These are phyloP conservation scores for Eulemur mongoz DNA, from an alignment of 2,797 vertebrate genomes.

Conservation along the genomic window DNA sequence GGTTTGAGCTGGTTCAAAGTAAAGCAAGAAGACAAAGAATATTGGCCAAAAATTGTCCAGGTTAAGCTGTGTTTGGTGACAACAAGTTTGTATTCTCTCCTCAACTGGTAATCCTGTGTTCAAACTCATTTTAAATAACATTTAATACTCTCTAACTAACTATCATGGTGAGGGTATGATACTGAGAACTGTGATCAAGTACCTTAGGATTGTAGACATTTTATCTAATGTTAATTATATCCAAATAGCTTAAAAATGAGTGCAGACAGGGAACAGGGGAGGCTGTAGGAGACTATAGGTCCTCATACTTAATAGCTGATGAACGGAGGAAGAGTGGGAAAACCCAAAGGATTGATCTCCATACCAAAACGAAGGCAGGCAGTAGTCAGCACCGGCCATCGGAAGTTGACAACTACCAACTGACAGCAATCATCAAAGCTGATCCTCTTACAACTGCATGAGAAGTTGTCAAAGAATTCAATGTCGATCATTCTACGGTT, in stretches of 20 bases:
- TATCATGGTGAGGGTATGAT: neutral
- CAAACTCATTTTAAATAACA: neutral
- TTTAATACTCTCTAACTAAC: neutral
- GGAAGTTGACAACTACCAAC: no score
- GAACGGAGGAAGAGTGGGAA: neutral
- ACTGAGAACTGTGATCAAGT: neutral
- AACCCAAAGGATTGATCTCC: neutral
- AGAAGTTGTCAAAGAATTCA: no score
- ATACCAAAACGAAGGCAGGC: neutral
- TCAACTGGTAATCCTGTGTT: neutral
- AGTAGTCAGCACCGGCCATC: no score
- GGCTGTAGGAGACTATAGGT: neutral
- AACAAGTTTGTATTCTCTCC: neutral
- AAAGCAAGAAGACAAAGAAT: neutral
- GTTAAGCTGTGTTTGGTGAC: neutral
- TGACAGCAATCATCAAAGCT: no score
- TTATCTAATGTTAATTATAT: neutral
- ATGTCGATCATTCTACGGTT: no score
- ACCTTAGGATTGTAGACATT: neutral
- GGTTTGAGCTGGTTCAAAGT: neutral
- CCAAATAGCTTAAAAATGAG: conserved; percentile 8
- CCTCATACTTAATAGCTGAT: neutral
- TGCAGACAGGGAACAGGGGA: neutral
- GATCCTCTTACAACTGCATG: no score
- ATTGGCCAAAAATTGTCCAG: neutral